Conservation (phyloP, 2,888 invertebrate species). For the Trichogramma dendrolimi region DNA sequence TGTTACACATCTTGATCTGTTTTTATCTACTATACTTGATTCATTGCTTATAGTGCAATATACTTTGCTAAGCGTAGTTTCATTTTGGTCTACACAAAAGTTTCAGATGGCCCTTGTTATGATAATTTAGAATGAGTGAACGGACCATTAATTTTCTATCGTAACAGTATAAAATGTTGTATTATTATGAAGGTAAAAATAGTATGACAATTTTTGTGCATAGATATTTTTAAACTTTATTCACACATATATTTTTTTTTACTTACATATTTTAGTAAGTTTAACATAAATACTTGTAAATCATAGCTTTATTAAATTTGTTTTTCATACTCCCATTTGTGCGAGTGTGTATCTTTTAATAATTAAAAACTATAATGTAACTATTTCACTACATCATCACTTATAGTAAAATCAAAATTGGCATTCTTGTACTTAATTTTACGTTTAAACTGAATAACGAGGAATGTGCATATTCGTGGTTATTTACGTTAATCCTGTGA, state of each 20-base stretch:
- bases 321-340: conserved; percentile 25
- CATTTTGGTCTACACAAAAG: too few species aligned
- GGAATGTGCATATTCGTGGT: conserved; percentile 49
- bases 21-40: too few species aligned
- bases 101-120: too few species aligned
- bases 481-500: too few species aligned
- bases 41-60: too few species aligned
- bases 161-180: too few species aligned
- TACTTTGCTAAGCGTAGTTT: too few species aligned
- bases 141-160: too few species aligned
- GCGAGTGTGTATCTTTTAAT: conserved; percentile 25
- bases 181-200: too few species aligned
- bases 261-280: conserved; percentile 51
- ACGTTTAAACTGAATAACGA: conserved; percentile 41
- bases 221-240: conserved; percentile 48
- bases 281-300: conserved; percentile 48
- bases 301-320: conserved; percentile 42
- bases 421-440: conserved; percentile 49
- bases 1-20: too few species aligned
- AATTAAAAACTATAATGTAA: conserved; percentile 18
- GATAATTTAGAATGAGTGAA: too few species aligned
- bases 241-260: conserved; percentile 50
- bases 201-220: conserved; percentile 2
- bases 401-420: conserved; percentile 43
- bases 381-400: not conserved